Conservation (phyloP, 2,888 invertebrate species). For the Pocota personata region DNA sequence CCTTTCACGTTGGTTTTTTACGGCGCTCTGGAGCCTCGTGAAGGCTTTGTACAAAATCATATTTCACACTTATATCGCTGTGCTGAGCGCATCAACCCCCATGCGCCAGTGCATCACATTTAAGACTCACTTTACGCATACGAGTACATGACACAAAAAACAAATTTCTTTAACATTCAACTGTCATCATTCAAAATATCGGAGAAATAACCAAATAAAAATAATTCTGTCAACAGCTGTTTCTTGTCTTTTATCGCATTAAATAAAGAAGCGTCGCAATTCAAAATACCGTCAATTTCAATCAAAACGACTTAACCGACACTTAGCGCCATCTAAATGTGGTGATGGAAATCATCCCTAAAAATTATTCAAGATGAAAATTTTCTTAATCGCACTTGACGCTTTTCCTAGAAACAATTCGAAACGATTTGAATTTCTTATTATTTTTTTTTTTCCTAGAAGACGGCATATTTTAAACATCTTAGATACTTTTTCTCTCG, state of each 20-base stretch:
- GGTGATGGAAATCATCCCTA: background rate
- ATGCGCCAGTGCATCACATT: no score
- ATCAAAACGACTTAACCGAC: slow-evolving; percentile 30
- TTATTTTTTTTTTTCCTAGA: background rate
- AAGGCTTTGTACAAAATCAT: no score
- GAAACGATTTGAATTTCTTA: slow-evolving; percentile 5
- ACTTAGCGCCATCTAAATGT: background rate
- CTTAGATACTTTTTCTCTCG: background rate
- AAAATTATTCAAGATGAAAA: slow-evolving; percentile 24
- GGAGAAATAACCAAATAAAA: background rate
- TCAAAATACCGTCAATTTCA: slow-evolving; percentile 5
- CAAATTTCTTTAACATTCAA: no score
- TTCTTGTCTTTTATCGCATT: background rate
- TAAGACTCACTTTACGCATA: no score
- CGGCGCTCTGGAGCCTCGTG: no score
- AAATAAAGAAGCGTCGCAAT: background rate
- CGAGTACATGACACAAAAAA: no score
- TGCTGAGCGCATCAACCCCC: no score
- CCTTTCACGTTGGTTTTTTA: no score
- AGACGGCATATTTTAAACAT: background rate
- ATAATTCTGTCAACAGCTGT: background rate
- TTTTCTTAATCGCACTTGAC: slow-evolving; percentile 39
- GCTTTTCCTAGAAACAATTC: slow-evolving; percentile 16
- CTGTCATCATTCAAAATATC: no score
- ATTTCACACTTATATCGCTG: no score